Evolutionary conservation across 2,113 vertebrate genomes (phyloP), one percentile per base, ranked within the genome.

Genomic region (Cynocephalus volans): DNA sequence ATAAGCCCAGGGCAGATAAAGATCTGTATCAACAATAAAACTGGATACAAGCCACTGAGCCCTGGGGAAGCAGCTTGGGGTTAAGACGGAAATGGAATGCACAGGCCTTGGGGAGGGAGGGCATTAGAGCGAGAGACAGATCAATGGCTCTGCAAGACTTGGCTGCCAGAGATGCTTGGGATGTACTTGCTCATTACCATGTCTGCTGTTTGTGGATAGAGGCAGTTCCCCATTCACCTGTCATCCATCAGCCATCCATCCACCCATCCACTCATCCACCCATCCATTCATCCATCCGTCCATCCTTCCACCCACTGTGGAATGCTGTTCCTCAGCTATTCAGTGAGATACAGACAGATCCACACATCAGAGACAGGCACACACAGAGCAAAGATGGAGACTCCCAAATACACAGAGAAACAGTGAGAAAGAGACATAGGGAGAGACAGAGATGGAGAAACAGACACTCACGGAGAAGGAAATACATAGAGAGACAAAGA

Each of bases 1-100:
- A 99, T 98, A 98, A 99, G 99, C 98, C 99, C 98, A 41, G 77
- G 97, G 98, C 99, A 98, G 99, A 99, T 99, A 99, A 99, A 99
- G 99, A 99, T 99, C 99, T 98, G 98, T 95, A 98, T 98, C 98
- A 97, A 98, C 99, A 98, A 98, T 99, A 98, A 98, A 99, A 98
- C 98, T 79, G 97, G 97, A 98, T 93, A 97, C 98, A 98, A 98
- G 98, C 98, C 96, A 88, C 96, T 96, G 97, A 98, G 98, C 98
- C 98, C 98, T 84, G 58, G 87, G 98, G 98, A 97, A 86, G 96
- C 93, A 93, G 88, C 97, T 96, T 85, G 18, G 91, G 93, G 97
- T 96, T 96, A 93, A 97, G 96, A 91, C 0, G 92, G 97, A 90
- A 95, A 95, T 50, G 95, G 90, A 52, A 73, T 10, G 95, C 48